A percentile compares a stretch with the other conserved stretches of the same genome.
Evolutionary conservation across 92 coral and sea anemone genomes (phyloP).

Genomic region (Parazoanthus swiftii): DNA sequence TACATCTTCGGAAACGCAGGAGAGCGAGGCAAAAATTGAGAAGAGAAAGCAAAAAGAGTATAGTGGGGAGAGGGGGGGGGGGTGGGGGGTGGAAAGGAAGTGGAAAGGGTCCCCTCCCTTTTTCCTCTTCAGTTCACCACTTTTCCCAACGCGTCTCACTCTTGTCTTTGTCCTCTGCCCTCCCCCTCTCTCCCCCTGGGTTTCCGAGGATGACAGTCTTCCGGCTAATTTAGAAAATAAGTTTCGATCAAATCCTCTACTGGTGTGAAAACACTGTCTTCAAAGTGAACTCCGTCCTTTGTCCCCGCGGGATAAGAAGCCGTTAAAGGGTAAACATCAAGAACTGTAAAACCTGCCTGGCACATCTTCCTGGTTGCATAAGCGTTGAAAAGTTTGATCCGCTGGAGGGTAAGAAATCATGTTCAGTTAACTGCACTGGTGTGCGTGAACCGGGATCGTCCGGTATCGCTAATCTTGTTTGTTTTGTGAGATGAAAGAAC

Average conservation of each 20-base stretch:
- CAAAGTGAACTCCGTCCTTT: conserved; percentile 69
- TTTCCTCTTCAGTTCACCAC: no score
- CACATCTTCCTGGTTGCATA: conserved; percentile 72
- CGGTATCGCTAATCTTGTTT: no score
- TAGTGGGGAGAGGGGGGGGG: no score
- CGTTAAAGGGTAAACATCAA: conserved; percentile 71
- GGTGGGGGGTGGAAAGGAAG: not conserved
- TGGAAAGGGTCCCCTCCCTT: no score
- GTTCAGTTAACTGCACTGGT: not conserved
- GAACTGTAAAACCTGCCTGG: conserved; percentile 64
- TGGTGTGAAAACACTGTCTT: conserved; percentile 59
- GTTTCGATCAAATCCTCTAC: conserved; percentile 68
- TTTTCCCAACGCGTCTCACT: no score
- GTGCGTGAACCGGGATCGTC: not conserved
- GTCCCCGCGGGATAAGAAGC: conserved; percentile 73
- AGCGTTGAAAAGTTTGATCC: conserved; percentile 80
- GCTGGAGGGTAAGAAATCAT: conserved; percentile 31
- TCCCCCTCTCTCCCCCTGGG: no score
- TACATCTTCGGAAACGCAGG: not conserved
- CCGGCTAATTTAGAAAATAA: conserved; percentile 41
- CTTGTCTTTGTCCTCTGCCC: no score
- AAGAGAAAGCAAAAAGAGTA: not conserved
- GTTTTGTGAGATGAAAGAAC: no score
- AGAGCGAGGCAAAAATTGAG: not conserved
- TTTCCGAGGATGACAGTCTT: not conserved